Percentiles rank a stretch among this genome's conserved stretches.
Conservation (phyloP, 2,797 vertebrate species). For the Phylloscopus collybita region DNA sequence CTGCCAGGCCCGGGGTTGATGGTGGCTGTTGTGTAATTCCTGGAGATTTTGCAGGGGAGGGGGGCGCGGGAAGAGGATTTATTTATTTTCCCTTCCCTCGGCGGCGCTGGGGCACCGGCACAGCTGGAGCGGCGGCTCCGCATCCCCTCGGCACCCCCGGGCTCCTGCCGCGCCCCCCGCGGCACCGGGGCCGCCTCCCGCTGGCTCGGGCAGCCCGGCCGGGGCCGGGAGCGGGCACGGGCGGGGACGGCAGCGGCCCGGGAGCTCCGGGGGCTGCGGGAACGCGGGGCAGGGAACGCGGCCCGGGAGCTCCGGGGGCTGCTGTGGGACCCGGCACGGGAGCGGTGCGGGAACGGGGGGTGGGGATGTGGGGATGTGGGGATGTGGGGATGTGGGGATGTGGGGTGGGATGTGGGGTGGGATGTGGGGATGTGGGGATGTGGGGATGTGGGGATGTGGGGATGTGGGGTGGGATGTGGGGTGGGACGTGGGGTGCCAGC, state of each 20-base stretch:
- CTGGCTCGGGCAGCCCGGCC: fast-evolving
- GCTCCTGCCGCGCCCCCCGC: fast-evolving
- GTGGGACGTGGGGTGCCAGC: no score
- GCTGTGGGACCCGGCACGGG: no score
- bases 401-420: not conserved
- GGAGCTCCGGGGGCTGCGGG: not conserved
- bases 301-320: not conserved
- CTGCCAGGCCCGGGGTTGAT: not conserved
- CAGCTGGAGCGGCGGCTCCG: fast-evolving
- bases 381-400: no score
- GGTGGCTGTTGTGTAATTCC: slow-evolving; percentile 48
- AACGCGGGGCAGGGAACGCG: not conserved
- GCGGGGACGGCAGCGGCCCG: not conserved
- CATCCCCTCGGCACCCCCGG: not conserved
- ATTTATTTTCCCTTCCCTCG: not conserved
- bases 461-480: no score
- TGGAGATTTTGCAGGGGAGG: not conserved
- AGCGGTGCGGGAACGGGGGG: no score
- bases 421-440: not conserved
- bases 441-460: no score
- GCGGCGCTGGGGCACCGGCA: not conserved
- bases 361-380: no score
- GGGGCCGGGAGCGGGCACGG: not conserved
- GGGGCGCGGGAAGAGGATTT: not conserved
- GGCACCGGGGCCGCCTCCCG: fast-evolving